Conservation (phyloP, 1,140 invertebrate species). For the Drosophila carrolli region DNA sequence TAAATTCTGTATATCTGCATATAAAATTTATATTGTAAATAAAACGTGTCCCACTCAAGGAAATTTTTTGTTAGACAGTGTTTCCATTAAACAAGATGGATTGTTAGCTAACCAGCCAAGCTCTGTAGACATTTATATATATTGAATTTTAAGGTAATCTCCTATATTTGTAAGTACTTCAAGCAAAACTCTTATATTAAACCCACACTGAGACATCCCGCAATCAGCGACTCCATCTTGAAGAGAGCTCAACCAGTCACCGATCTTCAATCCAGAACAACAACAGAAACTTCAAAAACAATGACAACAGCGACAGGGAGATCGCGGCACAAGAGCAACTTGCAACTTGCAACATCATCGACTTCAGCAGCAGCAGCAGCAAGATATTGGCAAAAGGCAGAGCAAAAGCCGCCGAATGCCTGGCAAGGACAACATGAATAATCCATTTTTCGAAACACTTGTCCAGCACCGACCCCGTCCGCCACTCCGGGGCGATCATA, state of each 20-base stretch:
- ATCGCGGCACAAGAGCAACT: background rate
- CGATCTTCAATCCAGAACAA: constrained; percentile 5
- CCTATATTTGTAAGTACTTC: too few species aligned
- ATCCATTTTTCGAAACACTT: constrained; percentile 81
- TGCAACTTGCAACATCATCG: constrained; percentile 8
- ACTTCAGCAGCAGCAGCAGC: background rate
- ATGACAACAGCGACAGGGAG: constrained; percentile 20
- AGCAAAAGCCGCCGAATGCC: constrained; percentile 24
- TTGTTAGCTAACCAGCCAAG: too few species aligned
- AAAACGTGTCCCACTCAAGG: too few species aligned
- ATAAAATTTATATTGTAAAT: too few species aligned
- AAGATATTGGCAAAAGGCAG: constrained; percentile 5
- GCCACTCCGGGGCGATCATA: constrained; percentile 53
- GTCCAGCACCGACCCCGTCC: constrained; percentile 29
- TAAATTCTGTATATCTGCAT: too few species aligned
- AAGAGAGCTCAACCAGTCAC: constrained; percentile 17
- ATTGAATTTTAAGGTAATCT: too few species aligned
- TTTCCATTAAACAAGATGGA: too few species aligned
- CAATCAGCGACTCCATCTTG: constrained; percentile 45
- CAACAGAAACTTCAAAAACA: constrained; percentile 23
- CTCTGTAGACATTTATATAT: too few species aligned
- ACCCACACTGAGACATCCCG: background rate
- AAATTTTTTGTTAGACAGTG: too few species aligned
- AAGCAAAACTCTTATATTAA: background rate
- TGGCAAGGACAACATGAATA: constrained; percentile 77